Evolutionary conservation across 2,888 invertebrate species (phyloP), one percentile per base, ranked within the genome.

Genomic region (Seladonia tumulorum): DNA sequence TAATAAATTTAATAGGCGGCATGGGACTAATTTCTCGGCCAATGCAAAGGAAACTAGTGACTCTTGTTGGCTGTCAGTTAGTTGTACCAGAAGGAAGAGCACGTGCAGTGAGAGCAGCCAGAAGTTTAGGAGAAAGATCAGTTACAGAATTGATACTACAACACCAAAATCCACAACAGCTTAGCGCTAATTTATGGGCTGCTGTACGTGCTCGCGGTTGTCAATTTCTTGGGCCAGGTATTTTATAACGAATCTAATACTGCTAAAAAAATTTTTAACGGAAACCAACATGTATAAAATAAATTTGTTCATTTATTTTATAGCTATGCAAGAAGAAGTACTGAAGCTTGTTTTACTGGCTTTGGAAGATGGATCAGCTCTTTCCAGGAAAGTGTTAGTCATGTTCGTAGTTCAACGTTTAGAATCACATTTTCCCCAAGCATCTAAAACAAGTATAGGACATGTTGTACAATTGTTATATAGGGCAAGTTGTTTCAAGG

Each of bases 391-490:
- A 96, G 98, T 99, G 75, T 96, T 99, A 92, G 99, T 99, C 87
- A 98, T 99, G 98, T 99, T 99, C 96, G 99, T 99, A 72, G 99
- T 99, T 86, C 99, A 99, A 95, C 97, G 99, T 93, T 96, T 99
- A 90, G 98, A 99, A 95, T 98, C 99, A 72, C 99, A 99, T 95
- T 98, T 98, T 95, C 98, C 98, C 1, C 98, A 98, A 96, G 99
- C 99, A 82, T 99, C 99, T 35, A 99, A 99, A 96, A 99, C 99
- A 49, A 99, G 99, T 94, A 99, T 99, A 94, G 99, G 99, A 18
- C 99, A 99, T 95, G 99, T 99, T 71, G 99, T 99, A 80, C 99
- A 99, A 95, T 96, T 99, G 77, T 96, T 99, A 45, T 99, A 99
- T 95, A 97, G 99, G 91, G 99, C 99, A 75, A 99, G 99, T 87